Base-by-base conservation (phyloP, 2,113 vertebrate genomes). In the Gobius niger region DNA sequence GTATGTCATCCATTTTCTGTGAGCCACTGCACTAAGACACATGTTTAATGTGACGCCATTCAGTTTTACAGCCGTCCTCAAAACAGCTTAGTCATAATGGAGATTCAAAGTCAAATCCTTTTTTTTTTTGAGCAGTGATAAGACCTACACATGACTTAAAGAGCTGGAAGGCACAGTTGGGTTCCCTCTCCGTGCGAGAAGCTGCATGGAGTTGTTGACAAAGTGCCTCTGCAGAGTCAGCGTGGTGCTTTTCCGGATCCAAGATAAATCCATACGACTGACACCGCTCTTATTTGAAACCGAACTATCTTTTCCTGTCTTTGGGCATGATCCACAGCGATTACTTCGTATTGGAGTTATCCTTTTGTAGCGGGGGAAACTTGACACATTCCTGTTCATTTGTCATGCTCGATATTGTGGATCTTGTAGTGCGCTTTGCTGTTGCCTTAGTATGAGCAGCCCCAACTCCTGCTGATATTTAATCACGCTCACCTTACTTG, bases 401-500 rank as follows among this genome's bases (percentile, higher is more conserved):
- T 34, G 53, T 24, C 19, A 24, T 18, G 18, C 7, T 53, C 8
- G 7, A 34, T 56, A 34, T 9, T 34, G 4, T 6, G 6, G 3
- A 56, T 56, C 19, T 56, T 56, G 53, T 11, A 4, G 10, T 24
- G 53, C 13, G 4, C 2, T 34, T 24, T 56, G 10, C 11, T 34
- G 53, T 9, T 12, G 10, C 18, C 10, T 11, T 40, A 57, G 40
- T 40, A 14, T 11, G 19, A 11, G 6, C 54, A 14, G 19, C 24
- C 54, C 13, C 15, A n/a, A 56, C 53, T 56, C 53, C 53, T 49
- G 42, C 12, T 53, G 18, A 66, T 67, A 66, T 47, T 49, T 57
- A 51, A 71, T 66, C n/a, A 64, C 24, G 56, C 41, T 2, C 42
- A 66, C 40, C n/a, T 41, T 73, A 51, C 62, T 67, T 67, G 57